Conservation (phyloP, 1,140 invertebrate species). For the Camponotus floridanus region DNA sequence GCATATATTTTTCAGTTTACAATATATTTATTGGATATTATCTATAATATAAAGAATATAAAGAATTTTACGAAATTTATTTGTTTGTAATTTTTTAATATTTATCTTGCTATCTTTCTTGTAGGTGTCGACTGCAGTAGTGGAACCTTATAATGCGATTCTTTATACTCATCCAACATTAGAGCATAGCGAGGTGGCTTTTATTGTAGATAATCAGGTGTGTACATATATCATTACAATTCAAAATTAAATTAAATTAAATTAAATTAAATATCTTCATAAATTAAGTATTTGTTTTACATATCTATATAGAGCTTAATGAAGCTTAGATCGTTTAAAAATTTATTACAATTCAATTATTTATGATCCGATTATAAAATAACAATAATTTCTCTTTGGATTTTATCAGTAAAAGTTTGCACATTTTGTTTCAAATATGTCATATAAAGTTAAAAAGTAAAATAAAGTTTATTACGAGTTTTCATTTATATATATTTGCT, state of each 20-base stretch:
- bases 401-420: constrained; percentile 26
- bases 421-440: neutral
- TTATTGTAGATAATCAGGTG: constrained; percentile 89
- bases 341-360: neutral
- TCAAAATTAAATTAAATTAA: neutral
- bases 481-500: neutral
- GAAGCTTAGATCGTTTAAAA: neutral
- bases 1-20: neutral
- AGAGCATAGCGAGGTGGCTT: constrained; percentile 91
- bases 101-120: constrained; percentile 23
- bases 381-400: constrained; percentile 15
- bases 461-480: constrained; percentile 30
- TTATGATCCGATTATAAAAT: constrained; percentile 8
- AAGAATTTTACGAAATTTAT: neutral
- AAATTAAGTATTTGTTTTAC: neutral
- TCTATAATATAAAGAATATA: neutral
- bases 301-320: neutral
- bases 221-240: neutral
- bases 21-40: neutral
- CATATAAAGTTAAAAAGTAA: no score
- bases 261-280: neutral
- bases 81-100: constrained; percentile 5
- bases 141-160: constrained; percentile 91
- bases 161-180: constrained; percentile 90
- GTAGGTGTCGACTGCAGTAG: constrained; percentile 88